These are phyloP conservation scores for Gerris lacustris DNA, from an alignment of 2,888 invertebrate genomes.

Conservation along the genomic window DNA sequence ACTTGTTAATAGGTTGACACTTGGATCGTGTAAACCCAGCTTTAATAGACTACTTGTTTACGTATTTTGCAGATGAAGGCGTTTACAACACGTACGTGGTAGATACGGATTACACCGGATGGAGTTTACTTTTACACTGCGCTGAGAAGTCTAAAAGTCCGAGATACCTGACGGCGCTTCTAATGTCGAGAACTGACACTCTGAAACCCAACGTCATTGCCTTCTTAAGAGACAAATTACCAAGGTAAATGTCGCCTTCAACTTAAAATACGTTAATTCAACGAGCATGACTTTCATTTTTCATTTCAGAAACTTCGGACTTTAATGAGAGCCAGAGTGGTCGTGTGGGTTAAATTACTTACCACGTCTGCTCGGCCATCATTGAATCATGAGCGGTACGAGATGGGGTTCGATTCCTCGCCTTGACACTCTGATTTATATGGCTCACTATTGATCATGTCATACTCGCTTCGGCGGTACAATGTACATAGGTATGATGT, in stretches of 20 bases:
- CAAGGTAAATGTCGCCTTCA: constrained; percentile 35
- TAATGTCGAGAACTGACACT: constrained; percentile 52
- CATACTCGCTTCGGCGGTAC: too few relatives aligned
- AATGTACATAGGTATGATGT: too few relatives aligned
- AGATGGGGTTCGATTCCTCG: too few relatives aligned
- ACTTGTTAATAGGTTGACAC: too few relatives aligned
- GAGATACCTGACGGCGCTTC: constrained; percentile 68
- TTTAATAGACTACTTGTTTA: too few relatives aligned
- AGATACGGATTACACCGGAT: constrained; percentile 71
- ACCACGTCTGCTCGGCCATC: too few relatives aligned
- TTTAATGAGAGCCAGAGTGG: too few relatives aligned
- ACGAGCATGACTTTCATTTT: background rate
- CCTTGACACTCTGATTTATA: too few relatives aligned
- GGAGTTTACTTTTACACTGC: constrained; percentile 73
- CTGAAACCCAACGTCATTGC: constrained; percentile 55
- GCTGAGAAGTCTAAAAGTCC: constrained; percentile 69
- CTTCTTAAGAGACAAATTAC: constrained; percentile 62
- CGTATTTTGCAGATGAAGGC: constrained; percentile 45
- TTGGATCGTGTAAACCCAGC: too few relatives aligned
- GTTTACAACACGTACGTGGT: constrained; percentile 77
- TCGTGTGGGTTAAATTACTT: too few relatives aligned
- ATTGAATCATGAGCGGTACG: too few relatives aligned
- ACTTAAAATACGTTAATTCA: background rate
- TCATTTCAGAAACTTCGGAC: background rate
- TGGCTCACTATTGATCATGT: too few relatives aligned